phyloP scores from a whole-genome alignment of 2,797 vertebrate genomes.

The Eospalax fontanierii region DNA sequence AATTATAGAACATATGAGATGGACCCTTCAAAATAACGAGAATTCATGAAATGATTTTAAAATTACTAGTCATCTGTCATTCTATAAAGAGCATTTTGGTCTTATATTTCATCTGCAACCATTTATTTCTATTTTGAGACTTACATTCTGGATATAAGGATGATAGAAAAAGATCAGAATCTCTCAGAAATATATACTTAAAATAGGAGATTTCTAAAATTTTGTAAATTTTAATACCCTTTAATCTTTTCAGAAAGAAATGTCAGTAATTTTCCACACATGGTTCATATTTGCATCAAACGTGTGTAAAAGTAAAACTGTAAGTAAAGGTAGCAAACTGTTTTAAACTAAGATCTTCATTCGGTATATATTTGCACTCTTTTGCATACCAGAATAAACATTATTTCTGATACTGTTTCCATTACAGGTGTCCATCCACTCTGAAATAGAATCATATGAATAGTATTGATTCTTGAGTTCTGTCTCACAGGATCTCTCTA shows the following conservation, averaged over 20 bases:
- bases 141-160: conserved; percentile 21
- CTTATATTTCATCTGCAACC: not conserved
- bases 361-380: not conserved
- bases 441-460: not conserved
- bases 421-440: not conserved
- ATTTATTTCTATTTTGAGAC: conserved; percentile 24
- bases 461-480: not conserved
- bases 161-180: not conserved
- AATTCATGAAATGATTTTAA: conserved; percentile 64
- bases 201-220: conserved; percentile 5
- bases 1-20: conserved; percentile 30
- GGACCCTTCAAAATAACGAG: conserved; percentile 54
- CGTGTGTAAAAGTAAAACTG: not conserved
- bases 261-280: conserved; percentile 13
- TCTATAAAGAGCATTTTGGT: not conserved
- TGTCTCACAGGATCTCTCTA: not conserved
- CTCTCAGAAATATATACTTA: conserved; percentile 21
- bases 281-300: not conserved
- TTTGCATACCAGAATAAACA: not conserved
- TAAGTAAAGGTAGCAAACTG: not conserved
- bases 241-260: not conserved
- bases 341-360: not conserved
- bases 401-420: not conserved
- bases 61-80: conserved; percentile 22
- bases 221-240: conserved; percentile 1